Evolutionary conservation across 1,140 invertebrate genomes (phyloP), one percentile per base, ranked within the genome.

Genomic region (Theocolax elegans): DNA sequence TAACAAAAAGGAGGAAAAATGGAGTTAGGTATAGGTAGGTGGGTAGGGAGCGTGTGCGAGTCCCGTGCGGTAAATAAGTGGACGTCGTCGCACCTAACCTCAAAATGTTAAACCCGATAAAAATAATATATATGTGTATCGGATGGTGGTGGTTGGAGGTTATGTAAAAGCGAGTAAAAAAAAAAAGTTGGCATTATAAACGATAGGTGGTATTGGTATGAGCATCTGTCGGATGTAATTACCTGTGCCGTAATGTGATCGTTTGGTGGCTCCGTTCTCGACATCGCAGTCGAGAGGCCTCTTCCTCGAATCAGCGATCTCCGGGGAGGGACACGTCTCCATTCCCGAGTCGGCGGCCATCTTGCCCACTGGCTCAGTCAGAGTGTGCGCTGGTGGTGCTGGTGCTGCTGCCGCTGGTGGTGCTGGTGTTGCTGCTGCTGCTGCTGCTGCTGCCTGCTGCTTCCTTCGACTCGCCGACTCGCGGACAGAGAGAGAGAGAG

Each of bases 211-310:
- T n/a, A n/a, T n/a, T n/a, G n/a, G n/a, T n/a, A n/a, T n/a, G n/a
- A n/a, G n/a, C n/a, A n/a, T n/a, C n/a, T n/a, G n/a, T n/a, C n/a
- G n/a, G n/a, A n/a, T n/a, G n/a, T n/a, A n/a, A n/a, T n/a, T 88
- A 95, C 93, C 93, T 91, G 92, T 91, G 82, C 92, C 94, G 86
- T 94, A 94, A 87, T 95, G 93, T 72, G 94, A 95, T 84, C 93
- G 90, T 87, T 95, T 95, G 73, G 93, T 92, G 77, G 93, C 91
- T 76, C 92, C 93, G 89, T 94, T 94, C 85, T 95, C 93, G 76
- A 89, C 89, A 86, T 95, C 93, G 76, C 91, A 91, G 87, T 95
- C 93, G 78, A 94, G 89, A 71, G 94, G 94, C 83, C 94, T 90
- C 89, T 95, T 95, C 87, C 94, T 90, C 80, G 91, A 92, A 87